phyloP scores from a whole-genome alignment of 2,797 vertebrate genomes.

The Geotrypetes seraphini region DNA sequence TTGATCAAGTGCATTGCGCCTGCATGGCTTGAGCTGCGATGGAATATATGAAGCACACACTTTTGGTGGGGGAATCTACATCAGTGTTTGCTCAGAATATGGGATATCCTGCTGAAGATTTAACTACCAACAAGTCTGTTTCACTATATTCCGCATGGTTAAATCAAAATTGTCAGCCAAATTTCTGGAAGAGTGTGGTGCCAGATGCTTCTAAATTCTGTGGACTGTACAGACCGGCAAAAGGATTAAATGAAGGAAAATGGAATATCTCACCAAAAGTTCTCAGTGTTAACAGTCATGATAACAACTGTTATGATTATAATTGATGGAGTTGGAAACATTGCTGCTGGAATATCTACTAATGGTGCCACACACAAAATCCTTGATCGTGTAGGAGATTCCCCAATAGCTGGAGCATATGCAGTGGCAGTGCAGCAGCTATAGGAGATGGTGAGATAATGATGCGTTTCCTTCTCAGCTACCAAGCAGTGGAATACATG shows the following conservation, averaged over 20 bases:
- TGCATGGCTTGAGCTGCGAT: too few relatives aligned
- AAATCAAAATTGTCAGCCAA: too few relatives aligned
- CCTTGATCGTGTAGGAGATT: constrained; percentile 88
- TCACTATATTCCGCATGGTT: too few relatives aligned
- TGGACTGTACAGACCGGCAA: constrained; percentile 75
- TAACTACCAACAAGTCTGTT: too few relatives aligned
- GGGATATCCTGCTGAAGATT: too few relatives aligned
- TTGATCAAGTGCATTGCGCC: too few relatives aligned
- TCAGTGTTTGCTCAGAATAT: too few relatives aligned
- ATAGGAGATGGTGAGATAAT: constrained; percentile 88
- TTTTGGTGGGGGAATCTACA: too few relatives aligned
- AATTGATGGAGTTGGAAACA: too few relatives aligned
- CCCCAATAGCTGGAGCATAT: constrained; percentile 80
- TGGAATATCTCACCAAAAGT: constrained; percentile 1
- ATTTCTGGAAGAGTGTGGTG: constrained; percentile 79
- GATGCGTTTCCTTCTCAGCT: constrained; percentile 97
- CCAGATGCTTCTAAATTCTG: constrained; percentile 78
- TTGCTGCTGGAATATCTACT: constrained; percentile 79
- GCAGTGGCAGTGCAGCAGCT: constrained; percentile 79
- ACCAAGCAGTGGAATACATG: too few relatives aligned
- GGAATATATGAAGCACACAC: too few relatives aligned
- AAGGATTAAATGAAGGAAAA: constrained; percentile 3
- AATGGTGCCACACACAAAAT: constrained; percentile 87
- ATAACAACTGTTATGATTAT: constrained; percentile 93
- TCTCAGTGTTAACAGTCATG: constrained; percentile 55